phyloP scores from a whole-genome alignment of 2,797 vertebrate species.

The Linurgus olivaceus region DNA sequence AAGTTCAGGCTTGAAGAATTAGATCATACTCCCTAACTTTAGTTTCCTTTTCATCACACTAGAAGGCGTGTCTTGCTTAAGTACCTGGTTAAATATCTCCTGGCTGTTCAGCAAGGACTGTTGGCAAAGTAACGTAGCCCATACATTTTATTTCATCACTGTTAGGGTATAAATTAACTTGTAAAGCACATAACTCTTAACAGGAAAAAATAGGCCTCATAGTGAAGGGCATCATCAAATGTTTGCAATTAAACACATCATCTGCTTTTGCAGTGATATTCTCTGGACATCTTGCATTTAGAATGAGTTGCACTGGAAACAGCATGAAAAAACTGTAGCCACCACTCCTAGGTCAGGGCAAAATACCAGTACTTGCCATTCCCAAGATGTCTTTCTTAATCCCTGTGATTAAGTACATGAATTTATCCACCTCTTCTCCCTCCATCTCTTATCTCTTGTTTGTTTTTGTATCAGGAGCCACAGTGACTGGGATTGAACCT shows the following conservation, averaged over 20 bases:
- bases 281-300: background rate
- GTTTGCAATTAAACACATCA: background rate
- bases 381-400: constrained; percentile 44
- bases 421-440: constrained; percentile 14
- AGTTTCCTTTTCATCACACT: constrained; percentile 8
- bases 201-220: background rate
- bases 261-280: background rate
- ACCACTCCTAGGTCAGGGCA: constrained; percentile 21
- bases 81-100: background rate
- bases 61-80: constrained; percentile 10
- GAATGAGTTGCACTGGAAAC: constrained; percentile 15
- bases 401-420: constrained; percentile 4
- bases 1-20: background rate
- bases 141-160: background rate
- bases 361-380: background rate
- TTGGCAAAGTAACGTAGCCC: background rate
- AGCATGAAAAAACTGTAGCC: constrained; percentile 18
- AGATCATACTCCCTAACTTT: constrained; percentile 9
- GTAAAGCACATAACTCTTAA: background rate
- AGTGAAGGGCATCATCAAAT: background rate
- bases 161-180: constrained; percentile 18
- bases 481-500: background rate
- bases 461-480: background rate
- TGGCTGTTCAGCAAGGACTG: background rate
- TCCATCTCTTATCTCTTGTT: constrained; percentile 8